Evolutionary conservation across 1,140 invertebrate genomes (phyloP), one percentile per base, ranked within the genome.

Genomic region (Vollenhovia emeryi): DNA sequence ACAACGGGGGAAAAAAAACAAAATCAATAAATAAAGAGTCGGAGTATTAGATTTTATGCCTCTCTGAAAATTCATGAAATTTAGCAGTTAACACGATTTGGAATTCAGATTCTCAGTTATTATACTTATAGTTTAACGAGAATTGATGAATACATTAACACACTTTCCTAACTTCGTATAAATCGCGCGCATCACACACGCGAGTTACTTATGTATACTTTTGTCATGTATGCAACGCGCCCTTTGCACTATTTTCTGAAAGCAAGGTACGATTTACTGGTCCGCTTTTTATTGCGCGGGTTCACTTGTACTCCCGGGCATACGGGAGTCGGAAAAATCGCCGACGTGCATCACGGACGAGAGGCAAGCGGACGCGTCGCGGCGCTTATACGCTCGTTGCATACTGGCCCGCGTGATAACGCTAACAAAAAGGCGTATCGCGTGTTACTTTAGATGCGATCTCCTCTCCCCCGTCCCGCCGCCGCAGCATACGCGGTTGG

Each of bases 371-470:
- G 45, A 21, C 62, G 45, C 50, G 24, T 43, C 45, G n/a, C n/a
- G 78, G 36, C 21, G 78, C 64, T 82, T 82, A 73, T 30, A 82
- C 66, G 33, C 45, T 18, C 45, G 78, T 71, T 43, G 50, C 64
- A 69, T 80, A 80, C 64, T 52, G 43, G 78, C 55, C 59, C 36
- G 62, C 64, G 66, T 45, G 78, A 82, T 82, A 82, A 73, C 78
- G 66, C 8, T 73, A 73, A 82, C 78, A 73, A 73, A 82, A 82
- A 82, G 66, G 66, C 66, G 78, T 82, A 82, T 82, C 50, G 64
- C 66, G 78, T 82, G 78, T 73, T 73, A 36, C 50, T 73, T 73
- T 30, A 82, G 78, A 73, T 82, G 50, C 66, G 50, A 73, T 80
- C 78, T 57, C 52, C 24, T 1, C 48, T 11, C 45, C 15, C 3